Base-by-base conservation (phyloP, 2,113 vertebrate genomes). In the Edolisoma coerulescens region DNA sequence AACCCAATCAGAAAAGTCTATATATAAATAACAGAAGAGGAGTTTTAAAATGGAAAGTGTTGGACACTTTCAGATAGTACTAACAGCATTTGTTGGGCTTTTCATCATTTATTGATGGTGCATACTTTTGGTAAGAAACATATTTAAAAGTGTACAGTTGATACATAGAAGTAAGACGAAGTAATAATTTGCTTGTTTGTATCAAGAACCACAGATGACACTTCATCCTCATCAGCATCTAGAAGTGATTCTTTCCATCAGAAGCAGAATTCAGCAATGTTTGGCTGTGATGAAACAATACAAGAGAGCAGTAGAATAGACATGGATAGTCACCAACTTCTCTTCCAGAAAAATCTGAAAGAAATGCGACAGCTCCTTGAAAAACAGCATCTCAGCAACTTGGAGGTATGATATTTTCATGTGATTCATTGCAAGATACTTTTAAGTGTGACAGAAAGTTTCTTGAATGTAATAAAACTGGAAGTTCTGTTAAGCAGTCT, bases 301-400 rank as follows among this genome's bases (percentile, higher is more conserved):
- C 98, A 97, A 77, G 98, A 99, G 73, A 98, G 96, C 57, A 97
- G 84, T 78, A 92, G 81, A 56, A 78, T 57, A 52, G 93, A 75
- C 75, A 33, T 96, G 76, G 96, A 96, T 65, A 94, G 78, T 94
- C 94, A 90, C 39, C 98, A 96, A 67, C 97, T 96, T 83, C 56
- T 93, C 53, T 97, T 98, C 95, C 97, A 98, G 91, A 96, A 97
- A 92, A 98, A 98, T 76, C 61, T 98, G 69, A 97, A 98, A 69
- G 97, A 98, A 94, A 96, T 97, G 69, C 98, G 98, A 81, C 97
- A 97, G 30, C 96, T 97, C 44, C 93, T 98, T 68, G 97, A 98
- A 93, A 98, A 98, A 87, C 97, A 98, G 17, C 97, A 97, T 80
- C 80, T 98, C 93, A 95, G 74, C 91, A 97, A 78, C 79, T 73